These are phyloP conservation scores for Lynx canadensis DNA, from an alignment of 2,113 vertebrate genomes.

Conservation along the genomic window DNA sequence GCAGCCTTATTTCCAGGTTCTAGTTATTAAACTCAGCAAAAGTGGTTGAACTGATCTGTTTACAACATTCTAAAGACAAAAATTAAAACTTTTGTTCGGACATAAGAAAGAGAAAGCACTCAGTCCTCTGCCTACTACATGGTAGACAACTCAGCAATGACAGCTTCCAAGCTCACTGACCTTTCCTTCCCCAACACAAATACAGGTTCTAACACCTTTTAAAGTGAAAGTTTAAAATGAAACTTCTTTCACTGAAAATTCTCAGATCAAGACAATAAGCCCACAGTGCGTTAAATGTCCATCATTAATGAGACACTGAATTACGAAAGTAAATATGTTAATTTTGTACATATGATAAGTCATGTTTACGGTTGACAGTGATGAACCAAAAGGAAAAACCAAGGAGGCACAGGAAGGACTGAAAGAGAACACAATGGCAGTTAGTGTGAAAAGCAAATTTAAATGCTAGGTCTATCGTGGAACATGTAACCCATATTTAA, in stretches of 20 bases:
- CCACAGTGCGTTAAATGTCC: background rate
- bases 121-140: too few species aligned
- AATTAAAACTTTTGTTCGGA: slow-evolving; percentile 49
- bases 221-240: background rate
- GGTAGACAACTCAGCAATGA: background rate
- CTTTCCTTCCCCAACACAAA: background rate
- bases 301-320: background rate
- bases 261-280: background rate
- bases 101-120: background rate
- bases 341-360: background rate
- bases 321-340: background rate
- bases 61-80: slow-evolving; percentile 31
- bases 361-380: background rate
- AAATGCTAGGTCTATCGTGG: background rate
- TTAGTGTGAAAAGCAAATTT: background rate
- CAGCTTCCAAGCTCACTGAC: background rate
- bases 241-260: background rate
- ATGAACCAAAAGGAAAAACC: background rate
- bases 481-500: background rate
- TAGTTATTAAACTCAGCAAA: slow-evolving; percentile 30
- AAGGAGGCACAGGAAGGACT: background rate
- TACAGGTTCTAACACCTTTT: background rate
- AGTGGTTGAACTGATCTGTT: slow-evolving; percentile 62
- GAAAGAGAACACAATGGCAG: background rate
- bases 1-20: background rate